Base-by-base conservation (phyloP, 2,888 invertebrate genomes). In the Euplexia lucipara region DNA sequence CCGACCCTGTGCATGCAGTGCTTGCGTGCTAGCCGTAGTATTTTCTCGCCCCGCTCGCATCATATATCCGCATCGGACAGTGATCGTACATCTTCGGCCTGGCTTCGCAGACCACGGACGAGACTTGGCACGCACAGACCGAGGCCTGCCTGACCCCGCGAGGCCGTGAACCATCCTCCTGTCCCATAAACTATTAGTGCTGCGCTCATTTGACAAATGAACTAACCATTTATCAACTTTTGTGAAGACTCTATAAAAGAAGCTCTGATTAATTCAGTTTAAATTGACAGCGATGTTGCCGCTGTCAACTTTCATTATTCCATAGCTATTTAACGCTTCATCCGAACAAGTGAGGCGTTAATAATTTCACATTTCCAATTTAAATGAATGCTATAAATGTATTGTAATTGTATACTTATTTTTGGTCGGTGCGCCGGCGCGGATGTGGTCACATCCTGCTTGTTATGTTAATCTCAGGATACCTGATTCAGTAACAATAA, bases 31-130 rank as follows among this genome's bases (percentile, higher is more conserved):
- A 32, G 63, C 56, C 32, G 81, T 83, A 84, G 86, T 89, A 88
- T 88, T 86, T 88, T 86, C 87, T 86, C 85, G 84, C 84, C 79
- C 75, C 71, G 81, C 82, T 76, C 71, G 81, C 82, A 70, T 88
- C 85, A 86, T 90, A 89, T 88, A 88, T 90, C 85, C 84, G 73
- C 75, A 69, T 73, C 70, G 30, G 84, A 83, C 84, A 82, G 82
- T 68, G 74, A 60, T 79, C 83, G 84, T 88, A 84, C 81, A 85
- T 87, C 86, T 87, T 86, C 75, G 81, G 83, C 77, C 75, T 74
- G 70, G 80, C 76, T 53, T 72, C 47, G 60, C 26, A 68, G 65
- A 49, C 47, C 59, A 20, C 49, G 47, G 58, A 80, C 57, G 58
- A 74, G 81, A 78, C 72, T 80, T 75, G 78, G 86, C 85, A 86